These are phyloP conservation scores for Luscinia megarhynchos DNA, from an alignment of 2,797 vertebrate species.

Conservation along the genomic window DNA sequence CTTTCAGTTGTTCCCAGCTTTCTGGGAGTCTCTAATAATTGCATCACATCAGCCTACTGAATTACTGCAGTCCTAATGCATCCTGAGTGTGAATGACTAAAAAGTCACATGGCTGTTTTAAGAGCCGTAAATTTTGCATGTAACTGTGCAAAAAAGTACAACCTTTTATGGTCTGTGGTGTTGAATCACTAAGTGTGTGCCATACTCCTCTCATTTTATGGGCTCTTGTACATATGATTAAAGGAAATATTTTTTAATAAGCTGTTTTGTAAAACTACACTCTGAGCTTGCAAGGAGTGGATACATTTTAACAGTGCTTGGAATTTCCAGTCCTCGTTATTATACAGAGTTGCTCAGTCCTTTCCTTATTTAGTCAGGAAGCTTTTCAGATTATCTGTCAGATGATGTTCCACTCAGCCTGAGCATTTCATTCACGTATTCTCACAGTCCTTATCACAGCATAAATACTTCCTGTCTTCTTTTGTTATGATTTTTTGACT, in stretches of 20 bases:
- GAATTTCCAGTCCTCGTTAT: neutral
- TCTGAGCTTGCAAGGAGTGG: neutral
- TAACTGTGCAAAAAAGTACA: neutral
- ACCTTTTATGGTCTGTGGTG: neutral
- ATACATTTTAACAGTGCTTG: neutral
- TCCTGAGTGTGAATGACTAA: constrained; percentile 28
- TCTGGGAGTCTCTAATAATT: neutral
- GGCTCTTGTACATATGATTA: neutral
- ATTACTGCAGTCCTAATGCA: neutral
- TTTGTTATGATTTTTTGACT: neutral
- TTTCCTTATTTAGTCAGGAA: constrained; percentile 19
- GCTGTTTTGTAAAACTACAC: neutral
- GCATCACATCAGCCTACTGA: neutral
- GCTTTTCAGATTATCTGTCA: neutral
- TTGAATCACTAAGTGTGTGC: neutral
- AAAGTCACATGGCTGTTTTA: constrained; percentile 6
- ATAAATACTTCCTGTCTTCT: neutral
- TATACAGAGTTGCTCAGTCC: neutral
- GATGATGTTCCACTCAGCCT: neutral
- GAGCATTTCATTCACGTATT: neutral
- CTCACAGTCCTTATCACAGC: neutral
- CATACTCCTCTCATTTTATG: neutral
- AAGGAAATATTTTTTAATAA: constrained; percentile 24
- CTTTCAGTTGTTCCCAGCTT: neutral
- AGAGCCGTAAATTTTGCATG: constrained; percentile 12